Evolutionary conservation across 2,113 vertebrate genomes (phyloP).

Genomic region (Dasyurus viverrinus): DNA sequence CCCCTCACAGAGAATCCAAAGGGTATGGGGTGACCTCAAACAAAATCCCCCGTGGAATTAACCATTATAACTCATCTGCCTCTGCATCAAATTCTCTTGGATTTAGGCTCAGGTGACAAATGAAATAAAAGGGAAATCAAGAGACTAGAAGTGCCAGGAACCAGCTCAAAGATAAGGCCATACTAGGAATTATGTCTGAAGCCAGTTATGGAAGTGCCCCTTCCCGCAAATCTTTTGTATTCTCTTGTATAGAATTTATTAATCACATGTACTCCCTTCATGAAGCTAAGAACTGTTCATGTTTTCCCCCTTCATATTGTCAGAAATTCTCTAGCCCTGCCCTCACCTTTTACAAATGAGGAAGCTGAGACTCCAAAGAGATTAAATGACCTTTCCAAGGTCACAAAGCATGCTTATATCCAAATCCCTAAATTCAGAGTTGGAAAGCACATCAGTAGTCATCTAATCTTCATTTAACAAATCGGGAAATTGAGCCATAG

Average conservation of each 20-base stretch:
- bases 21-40: conserved; percentile 43
- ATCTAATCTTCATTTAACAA: background rate
- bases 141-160: background rate
- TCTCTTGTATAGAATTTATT: background rate
- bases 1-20: conserved; percentile 68
- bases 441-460: background rate
- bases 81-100: conserved; percentile 45
- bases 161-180: background rate
- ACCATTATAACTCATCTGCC: conserved; percentile 68
- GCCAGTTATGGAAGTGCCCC: background rate
- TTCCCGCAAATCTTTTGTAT: background rate
- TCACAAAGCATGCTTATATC: background rate
- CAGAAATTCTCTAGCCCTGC: too few relatives aligned
- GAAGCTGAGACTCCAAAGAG: too few relatives aligned
- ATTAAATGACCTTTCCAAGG: background rate
- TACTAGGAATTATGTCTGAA: background rate
- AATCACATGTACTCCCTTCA: background rate
- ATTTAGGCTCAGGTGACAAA: conserved; percentile 11
- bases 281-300: background rate
- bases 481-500: background rate
- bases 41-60: conserved; percentile 69
- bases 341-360: too few relatives aligned
- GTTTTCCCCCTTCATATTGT: background rate
- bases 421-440: background rate
- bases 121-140: conserved; percentile 22